Conservation (phyloP, 1,140 invertebrate genomes). For the Homalodisca vitripennis region DNA sequence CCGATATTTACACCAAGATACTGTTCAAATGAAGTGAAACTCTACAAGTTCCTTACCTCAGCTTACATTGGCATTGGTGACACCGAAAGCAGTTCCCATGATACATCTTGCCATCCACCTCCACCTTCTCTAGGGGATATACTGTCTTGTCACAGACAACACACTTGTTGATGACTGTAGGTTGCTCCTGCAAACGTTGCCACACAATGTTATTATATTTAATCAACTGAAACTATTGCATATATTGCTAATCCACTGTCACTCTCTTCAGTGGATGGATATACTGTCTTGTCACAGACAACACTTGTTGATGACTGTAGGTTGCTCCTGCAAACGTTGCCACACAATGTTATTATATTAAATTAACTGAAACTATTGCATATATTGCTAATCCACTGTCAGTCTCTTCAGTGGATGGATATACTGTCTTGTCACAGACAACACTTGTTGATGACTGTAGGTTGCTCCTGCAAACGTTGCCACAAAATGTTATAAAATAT, state of each 20-base stretch:
- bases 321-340: conserved; percentile 49
- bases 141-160: conserved; percentile 71
- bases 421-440: conserved; percentile 71
- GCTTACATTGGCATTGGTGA: conserved; percentile 69
- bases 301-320: conserved; percentile 49
- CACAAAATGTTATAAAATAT: too few relatives aligned
- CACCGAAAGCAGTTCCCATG: conserved; percentile 81
- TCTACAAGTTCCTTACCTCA: conserved; percentile 63
- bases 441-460: conserved; percentile 49
- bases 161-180: conserved; percentile 49
- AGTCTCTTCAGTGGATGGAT: conserved; percentile 79
- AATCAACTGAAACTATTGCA: too few relatives aligned
- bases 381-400: conserved; percentile 70
- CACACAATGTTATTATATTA: too few relatives aligned
- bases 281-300: conserved; percentile 71
- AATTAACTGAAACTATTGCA: too few relatives aligned
- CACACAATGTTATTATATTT: too few relatives aligned
- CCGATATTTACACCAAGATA: too few relatives aligned
- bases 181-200: conserved; percentile 49
- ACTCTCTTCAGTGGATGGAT: conserved; percentile 79
- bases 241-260: conserved; percentile 70
- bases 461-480: conserved; percentile 49
- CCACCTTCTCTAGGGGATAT: conserved; percentile 78
- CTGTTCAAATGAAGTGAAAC: too few relatives aligned
- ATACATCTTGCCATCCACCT: conserved; percentile 71